Evolutionary conservation across 2,113 vertebrate genomes (phyloP).

Genomic region (Corythaixoides concolor): DNA sequence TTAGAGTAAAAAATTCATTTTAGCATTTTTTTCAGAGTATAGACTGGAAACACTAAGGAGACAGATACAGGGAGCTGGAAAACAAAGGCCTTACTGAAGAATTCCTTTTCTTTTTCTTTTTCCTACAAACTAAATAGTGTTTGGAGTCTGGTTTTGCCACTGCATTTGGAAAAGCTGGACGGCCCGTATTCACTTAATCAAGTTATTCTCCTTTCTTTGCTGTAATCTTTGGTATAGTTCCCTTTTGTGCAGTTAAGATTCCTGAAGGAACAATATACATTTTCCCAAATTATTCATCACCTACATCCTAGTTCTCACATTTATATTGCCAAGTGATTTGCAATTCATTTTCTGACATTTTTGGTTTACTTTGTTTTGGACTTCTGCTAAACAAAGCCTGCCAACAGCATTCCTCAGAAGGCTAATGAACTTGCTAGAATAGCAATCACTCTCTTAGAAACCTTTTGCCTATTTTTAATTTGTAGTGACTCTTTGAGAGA

Average conservation of each 20-base stretch:
- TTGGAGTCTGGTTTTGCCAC: background rate
- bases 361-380: conserved; percentile 59
- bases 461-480: conserved; percentile 50
- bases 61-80: background rate
- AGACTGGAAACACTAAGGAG: background rate
- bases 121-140: background rate
- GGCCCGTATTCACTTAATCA: background rate
- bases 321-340: conserved; percentile 54
- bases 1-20: background rate
- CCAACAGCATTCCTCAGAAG: conserved; percentile 54
- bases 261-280: conserved; percentile 9
- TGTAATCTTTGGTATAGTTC: background rate
- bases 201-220: background rate
- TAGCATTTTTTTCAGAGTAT: background rate
- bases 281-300: conserved; percentile 39
- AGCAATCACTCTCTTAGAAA: conserved; percentile 49
- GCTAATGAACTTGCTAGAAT: conserved; percentile 59
- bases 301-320: background rate
- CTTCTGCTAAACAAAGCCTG: conserved; percentile 44
- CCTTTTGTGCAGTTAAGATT: background rate
- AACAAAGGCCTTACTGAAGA: background rate
- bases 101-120: background rate
- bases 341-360: conserved; percentile 61
- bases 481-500: conserved; percentile 18
- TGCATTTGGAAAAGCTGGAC: background rate